A percentile compares a stretch with the other conserved stretches of the same genome.
These are phyloP conservation scores for Panurus biarmicus DNA, from an alignment of 2,113 vertebrate genomes.

Conservation along the genomic window DNA sequence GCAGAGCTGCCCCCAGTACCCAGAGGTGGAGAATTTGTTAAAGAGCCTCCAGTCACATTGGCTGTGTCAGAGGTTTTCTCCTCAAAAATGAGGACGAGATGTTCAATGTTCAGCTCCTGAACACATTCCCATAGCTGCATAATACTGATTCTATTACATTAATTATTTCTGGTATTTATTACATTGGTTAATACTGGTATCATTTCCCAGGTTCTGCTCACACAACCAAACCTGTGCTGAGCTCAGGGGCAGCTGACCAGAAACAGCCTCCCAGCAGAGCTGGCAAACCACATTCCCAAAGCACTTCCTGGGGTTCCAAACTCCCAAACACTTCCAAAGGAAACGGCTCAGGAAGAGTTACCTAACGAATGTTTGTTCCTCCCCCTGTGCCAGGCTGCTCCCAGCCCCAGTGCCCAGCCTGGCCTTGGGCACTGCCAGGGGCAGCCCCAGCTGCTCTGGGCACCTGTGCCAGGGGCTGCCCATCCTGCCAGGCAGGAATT, in stretches of 20 bases:
- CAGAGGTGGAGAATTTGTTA: neutral
- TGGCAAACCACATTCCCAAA: neutral
- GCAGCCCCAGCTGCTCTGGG: neutral
- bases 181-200: no score
- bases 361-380: neutral
- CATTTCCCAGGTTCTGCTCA: neutral
- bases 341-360: neutral
- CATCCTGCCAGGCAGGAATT: neutral
- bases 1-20: neutral
- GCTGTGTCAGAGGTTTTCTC: neutral
- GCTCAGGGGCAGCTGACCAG: neutral
- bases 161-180: neutral
- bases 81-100: neutral
- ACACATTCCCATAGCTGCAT: rapidly evolving
- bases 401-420: neutral
- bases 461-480: neutral
- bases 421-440: neutral
- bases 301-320: neutral
- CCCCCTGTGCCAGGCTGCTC: neutral
- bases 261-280: neutral
- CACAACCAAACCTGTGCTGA: neutral
- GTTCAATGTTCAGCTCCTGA: neutral
- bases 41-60: neutral
- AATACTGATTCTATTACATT: rapidly evolving
- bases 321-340: neutral